Base-by-base conservation (phyloP, 2,888 invertebrate genomes). In the Drosophila bunnanda region DNA sequence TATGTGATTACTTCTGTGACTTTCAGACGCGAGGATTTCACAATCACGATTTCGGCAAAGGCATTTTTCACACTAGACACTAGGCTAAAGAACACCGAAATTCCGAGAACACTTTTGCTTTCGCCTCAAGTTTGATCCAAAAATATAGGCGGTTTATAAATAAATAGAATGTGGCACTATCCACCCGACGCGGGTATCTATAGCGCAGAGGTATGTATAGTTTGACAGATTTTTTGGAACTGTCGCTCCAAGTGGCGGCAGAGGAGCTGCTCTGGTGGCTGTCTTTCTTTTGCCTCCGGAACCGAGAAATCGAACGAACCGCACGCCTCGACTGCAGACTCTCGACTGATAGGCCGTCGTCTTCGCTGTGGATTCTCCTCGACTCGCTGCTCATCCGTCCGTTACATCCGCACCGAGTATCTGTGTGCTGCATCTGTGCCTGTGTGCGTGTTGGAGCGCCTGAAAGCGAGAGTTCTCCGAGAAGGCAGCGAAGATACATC, bases 131-230 rank as follows among this genome's bases (percentile, higher is more conserved):
- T 82, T 71, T 74, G 66, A 80, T 89, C 89, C 89, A 89, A 89
- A 89, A 89, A 89, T 89, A 90, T 80, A 76, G 73, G 74, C 74
- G 59, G 76, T 89, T 90, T 91, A 91, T 78, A 91, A 91, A 91
- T 78, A 91, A 91, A 91, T 91, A 91, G 89, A 82, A 71, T 74
- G 56, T 62, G 75, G 65, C 78, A 70, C 43, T 67, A 65, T 50
- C 58, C 67, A 66, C 56, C 32, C 55, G 48, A 39, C 20, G 36
- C 20, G 36, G 15, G 53, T 28, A 32, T 79, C 28, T 79, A 62
- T 64, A 73, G 66, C 43, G 68, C 58, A 61, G 66, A 52, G 66
- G 66, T 67, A 28, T 52, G 53, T 65, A 74, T 75, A 67, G 66
- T 69, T 68, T 67, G 55, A 69, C 70, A 41, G 70, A 46, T 43